phyloP scores from a whole-genome alignment of 2,113 vertebrate genomes.

The Oryzias woworae region DNA sequence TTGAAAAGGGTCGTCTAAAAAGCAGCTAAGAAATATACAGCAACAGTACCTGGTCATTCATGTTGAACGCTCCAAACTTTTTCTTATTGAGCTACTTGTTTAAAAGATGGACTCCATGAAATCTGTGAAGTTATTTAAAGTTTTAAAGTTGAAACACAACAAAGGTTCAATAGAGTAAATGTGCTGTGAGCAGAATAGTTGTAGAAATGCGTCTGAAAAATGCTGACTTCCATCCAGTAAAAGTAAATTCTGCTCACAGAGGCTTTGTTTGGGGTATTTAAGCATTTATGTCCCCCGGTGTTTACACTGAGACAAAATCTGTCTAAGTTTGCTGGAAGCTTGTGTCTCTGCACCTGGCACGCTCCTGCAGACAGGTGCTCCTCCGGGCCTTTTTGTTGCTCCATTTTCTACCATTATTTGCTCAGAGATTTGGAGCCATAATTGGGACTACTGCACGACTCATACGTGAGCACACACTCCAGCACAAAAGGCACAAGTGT shows the following conservation, averaged over 20 bases:
- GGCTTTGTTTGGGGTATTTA: slow-evolving; percentile 3
- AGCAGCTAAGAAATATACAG: no score
- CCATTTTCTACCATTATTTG: slow-evolving; percentile 74
- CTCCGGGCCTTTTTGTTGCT: slow-evolving; percentile 57
- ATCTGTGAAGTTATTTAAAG: no score
- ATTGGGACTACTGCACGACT: slow-evolving; percentile 64
- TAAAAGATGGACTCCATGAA: no score
- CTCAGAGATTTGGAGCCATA: slow-evolving; percentile 75
- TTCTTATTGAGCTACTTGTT: no score
- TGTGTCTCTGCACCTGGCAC: slow-evolving; percentile 76
- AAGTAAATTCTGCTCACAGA: background rate
- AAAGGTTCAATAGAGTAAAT: background rate
- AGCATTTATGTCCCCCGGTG: slow-evolving; percentile 14
- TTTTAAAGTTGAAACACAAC: background rate
- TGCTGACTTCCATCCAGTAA: background rate
- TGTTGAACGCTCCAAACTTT: no score
- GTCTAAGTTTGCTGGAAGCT: slow-evolving; percentile 37
- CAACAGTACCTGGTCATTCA: no score
- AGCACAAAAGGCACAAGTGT: slow-evolving; percentile 52
- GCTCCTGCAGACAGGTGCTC: slow-evolving; percentile 76
- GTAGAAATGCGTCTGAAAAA: background rate
- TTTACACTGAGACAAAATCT: slow-evolving; percentile 30
- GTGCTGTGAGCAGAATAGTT: background rate
- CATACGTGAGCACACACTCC: slow-evolving; percentile 59
- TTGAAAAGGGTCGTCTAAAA: no score